phyloP scores from a whole-genome alignment of 2,888 invertebrate genomes.

The Microplitis deprimator region DNA sequence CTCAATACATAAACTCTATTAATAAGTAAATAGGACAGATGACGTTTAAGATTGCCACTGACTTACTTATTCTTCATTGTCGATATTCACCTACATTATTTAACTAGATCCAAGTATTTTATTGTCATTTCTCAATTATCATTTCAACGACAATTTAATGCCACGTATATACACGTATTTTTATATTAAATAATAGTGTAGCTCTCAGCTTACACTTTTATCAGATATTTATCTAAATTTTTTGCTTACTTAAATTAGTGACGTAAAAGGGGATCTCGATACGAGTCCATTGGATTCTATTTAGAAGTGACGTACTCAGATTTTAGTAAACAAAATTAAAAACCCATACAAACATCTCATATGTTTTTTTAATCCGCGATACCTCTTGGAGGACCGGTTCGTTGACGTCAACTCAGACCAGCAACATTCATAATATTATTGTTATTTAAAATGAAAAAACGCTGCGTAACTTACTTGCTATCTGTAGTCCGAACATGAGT shows the following conservation, averaged over 20 bases:
- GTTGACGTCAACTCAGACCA: neutral
- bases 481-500: conserved; percentile 81
- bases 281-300: too few species aligned
- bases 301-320: neutral
- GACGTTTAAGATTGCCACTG: neutral
- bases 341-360: neutral
- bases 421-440: neutral
- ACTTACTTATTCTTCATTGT: neutral
- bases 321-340: neutral
- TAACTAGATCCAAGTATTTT: neutral
- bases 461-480: conserved; percentile 74
- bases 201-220: neutral
- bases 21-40: neutral
- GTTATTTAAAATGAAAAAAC: neutral
- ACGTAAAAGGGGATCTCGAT: too few species aligned
- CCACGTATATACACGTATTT: neutral
- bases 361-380: neutral
- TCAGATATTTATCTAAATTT: neutral
- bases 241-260: too few species aligned
- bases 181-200: neutral
- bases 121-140: neutral
- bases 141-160: neutral
- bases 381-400: neutral
- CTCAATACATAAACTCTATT: neutral
- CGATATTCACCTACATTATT: neutral